Base-by-base conservation (phyloP, 2,888 invertebrate genomes). In the Graphium colonna region DNA sequence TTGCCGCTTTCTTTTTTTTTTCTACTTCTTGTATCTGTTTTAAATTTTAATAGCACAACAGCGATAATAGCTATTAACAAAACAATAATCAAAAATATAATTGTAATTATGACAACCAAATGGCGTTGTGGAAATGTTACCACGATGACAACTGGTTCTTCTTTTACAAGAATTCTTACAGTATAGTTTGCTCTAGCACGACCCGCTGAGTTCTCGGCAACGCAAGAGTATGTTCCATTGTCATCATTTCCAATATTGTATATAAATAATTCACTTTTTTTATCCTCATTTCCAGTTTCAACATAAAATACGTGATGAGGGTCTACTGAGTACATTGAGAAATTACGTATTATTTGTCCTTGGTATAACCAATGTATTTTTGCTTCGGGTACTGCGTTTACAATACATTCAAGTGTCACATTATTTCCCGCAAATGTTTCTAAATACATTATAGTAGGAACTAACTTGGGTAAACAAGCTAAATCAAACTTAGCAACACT, bases 181-280 rank as follows among this genome's bases (percentile, higher is more conserved):
- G 97, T 96, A 65, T 95, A 95, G 77, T 97, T 97, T 55, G 95
- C 94, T 61, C 92, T 93, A 0, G 94, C 91, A 54, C 91, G 92
- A 10, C 97, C 97, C 0, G 97, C 97, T 12, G 94, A 92, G 75
- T 97, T 97, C 71, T 95, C 95, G 0, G 97, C 97, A 10, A 94
- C 91, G 77, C 97, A 97, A 2, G 94, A 92, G 74, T 96, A 97
- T 7, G 95, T 95, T 3, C 97, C 97, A 69, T 96, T 96, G 72
- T 96, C 95, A 60, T 94, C 95, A 36, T 91, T 91, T 28, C 93
- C 93, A 16, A 95, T 93, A 73, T 95, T 95, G 69, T 93, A 93
- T 66, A 96, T 94, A 69, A 94, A 93, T 53, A 96, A 90, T 79
- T 95, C 95, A 69, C 95, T 95, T 61, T 92, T 92, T 79, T 95